Conservation (phyloP, 2,113 vertebrate species). For the Prunella fulvescens region DNA sequence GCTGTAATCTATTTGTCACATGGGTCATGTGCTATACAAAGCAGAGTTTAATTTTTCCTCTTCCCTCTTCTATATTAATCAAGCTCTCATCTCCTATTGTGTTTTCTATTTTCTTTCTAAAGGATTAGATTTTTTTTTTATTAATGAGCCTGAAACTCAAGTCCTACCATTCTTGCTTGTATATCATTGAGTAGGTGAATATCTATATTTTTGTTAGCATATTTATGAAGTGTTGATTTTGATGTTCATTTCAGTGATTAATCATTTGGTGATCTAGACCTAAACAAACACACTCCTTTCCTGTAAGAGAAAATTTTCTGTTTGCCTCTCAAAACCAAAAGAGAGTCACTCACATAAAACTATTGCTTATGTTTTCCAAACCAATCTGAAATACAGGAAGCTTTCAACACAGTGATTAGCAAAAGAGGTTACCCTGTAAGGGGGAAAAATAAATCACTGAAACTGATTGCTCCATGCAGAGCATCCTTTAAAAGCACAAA, state of each 20-base stretch:
- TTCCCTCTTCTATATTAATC: not conserved
- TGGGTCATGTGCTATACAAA: not conserved
- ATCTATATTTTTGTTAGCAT: not conserved
- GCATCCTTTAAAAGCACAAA: slow-evolving; percentile 8
- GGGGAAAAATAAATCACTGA: not conserved
- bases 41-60: not conserved
- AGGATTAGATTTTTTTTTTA: not conserved
- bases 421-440: not conserved
- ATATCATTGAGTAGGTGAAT: not conserved
- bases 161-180: not conserved
- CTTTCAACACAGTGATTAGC: not conserved
- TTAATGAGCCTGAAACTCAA: not conserved
- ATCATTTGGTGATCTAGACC: not conserved
- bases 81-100: not conserved
- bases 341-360: not conserved
- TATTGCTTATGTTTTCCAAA: not conserved
- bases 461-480: not conserved
- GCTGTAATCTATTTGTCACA: not conserved
- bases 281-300: not conserved
- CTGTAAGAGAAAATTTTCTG: not conserved
- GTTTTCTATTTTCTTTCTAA: not conserved
- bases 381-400: not conserved
- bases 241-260: not conserved
- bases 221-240: not conserved
- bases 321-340: not conserved